Conservation (phyloP, 1,140 invertebrate species). For the Danaus plexippus region DNA sequence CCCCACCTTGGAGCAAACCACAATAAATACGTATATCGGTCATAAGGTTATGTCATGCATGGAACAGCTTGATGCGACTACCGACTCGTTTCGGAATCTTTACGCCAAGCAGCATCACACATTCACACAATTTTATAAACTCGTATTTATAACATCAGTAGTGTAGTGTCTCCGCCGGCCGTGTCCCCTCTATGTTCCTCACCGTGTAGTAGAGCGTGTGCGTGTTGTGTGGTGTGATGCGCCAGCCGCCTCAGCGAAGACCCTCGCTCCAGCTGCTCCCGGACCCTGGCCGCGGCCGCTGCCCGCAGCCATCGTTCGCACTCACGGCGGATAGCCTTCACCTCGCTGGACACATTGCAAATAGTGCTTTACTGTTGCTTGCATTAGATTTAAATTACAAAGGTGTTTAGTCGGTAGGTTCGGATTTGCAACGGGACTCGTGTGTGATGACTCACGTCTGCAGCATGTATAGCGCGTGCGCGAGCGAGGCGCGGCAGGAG, state of each 20-base stretch:
- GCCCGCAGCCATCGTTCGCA: conserved; percentile 36
- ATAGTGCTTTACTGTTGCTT: no score
- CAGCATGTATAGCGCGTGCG: conserved; percentile 77
- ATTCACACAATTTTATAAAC: no score
- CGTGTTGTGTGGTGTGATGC: conserved; percentile 29
- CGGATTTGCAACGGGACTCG: no score
- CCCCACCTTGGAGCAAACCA: conserved; percentile 33
- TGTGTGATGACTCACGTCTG: conserved; percentile 63
- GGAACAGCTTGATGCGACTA: no score
- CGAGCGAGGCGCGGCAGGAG: conserved; percentile 78
- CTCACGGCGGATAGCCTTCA: conserved; percentile 37
- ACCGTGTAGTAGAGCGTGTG: conserved; percentile 32
- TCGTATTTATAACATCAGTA: not conserved
- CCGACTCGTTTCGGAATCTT: no score
- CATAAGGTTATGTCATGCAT: no score
- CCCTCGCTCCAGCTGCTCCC: conserved; percentile 57
- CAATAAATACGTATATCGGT: no score
- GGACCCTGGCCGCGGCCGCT: conserved; percentile 50
- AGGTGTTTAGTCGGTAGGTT: no score
- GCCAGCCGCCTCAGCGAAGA: conserved; percentile 43
- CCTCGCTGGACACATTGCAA: conserved; percentile 24
- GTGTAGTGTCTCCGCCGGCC: no score
- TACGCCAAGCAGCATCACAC: no score
- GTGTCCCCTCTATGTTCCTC: not conserved
- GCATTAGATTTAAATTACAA: no score